Percentiles rank a stretch among this genome's conserved stretches.
phyloP scores from a whole-genome alignment of 2,797 vertebrate species.

The Cryptoprocta ferox region DNA sequence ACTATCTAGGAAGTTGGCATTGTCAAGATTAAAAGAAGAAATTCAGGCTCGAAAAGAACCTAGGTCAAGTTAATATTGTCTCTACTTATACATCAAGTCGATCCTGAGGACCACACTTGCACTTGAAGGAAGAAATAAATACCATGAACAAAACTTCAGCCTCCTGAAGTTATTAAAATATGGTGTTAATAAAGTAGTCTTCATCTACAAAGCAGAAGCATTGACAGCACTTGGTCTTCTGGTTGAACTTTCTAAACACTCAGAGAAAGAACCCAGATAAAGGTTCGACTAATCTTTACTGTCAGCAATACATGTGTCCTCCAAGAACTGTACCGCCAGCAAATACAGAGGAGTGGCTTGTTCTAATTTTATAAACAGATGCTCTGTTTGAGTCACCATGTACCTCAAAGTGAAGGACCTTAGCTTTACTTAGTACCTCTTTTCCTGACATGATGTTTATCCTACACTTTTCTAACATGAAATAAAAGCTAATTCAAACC shows the following conservation, averaged over 20 bases:
- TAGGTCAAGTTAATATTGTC: conserved; percentile 45
- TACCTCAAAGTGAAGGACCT: conserved; percentile 36
- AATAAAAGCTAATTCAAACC: conserved; percentile 23
- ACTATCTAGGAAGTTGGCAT: conserved; percentile 54
- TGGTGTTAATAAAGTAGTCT: conserved; percentile 25
- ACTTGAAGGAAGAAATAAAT: conserved; percentile 58
- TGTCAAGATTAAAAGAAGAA: conserved; percentile 58
- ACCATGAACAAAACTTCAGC: conserved; percentile 34
- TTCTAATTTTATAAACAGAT: conserved; percentile 55
- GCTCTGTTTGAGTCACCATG: neutral
- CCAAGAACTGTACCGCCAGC: conserved; percentile 52
- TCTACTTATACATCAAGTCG: conserved; percentile 7
- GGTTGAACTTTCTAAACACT: conserved; percentile 63
- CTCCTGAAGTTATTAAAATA: conserved; percentile 63
- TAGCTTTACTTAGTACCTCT: neutral
- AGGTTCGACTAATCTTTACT: conserved; percentile 43
- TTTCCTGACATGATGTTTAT: conserved; percentile 28
- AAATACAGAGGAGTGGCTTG: conserved; percentile 56
- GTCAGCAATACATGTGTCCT: conserved; percentile 77
- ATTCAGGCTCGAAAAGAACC: conserved; percentile 50
- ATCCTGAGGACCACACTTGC: conserved; percentile 23
- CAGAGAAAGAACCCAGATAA: conserved; percentile 54
- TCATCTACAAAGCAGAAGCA: conserved; percentile 52
- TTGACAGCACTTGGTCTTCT: conserved; percentile 51
- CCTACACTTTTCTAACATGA: conserved; percentile 42